Evolutionary conservation across 1,140 invertebrate species (phyloP).

Genomic region (Bombus fervidus): DNA sequence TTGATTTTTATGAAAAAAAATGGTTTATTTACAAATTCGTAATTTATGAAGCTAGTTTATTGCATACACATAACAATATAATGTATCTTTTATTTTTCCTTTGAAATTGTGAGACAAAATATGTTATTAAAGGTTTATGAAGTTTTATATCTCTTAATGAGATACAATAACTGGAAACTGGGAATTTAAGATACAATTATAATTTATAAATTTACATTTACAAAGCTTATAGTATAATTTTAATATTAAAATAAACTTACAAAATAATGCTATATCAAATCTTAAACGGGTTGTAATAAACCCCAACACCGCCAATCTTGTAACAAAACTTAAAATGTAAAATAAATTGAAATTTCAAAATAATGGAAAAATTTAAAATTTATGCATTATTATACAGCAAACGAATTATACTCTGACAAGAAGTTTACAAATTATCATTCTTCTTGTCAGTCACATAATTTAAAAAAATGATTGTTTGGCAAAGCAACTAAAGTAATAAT

Average conservation of each 20-base stretch:
- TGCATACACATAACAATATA: constrained; percentile 55
- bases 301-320: constrained; percentile 61
- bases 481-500: constrained; percentile 61
- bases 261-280: constrained; percentile 74
- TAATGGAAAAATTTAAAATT: constrained; percentile 56
- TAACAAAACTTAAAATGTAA: constrained; percentile 62
- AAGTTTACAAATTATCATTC: constrained; percentile 49
- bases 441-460: constrained; percentile 41
- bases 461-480: constrained; percentile 23
- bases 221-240: constrained; percentile 78
- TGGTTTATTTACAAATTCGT: constrained; percentile 51
- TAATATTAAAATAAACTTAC: constrained; percentile 81
- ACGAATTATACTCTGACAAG: constrained; percentile 66
- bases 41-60: constrained; percentile 40
- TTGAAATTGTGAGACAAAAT: constrained; percentile 38
- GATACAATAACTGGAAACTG: constrained; percentile 62
- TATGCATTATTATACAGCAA: constrained; percentile 49
- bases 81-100: constrained; percentile 37
- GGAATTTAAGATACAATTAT: constrained; percentile 78
- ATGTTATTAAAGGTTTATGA: constrained; percentile 1
- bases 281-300: constrained; percentile 65
- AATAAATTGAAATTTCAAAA: constrained; percentile 48
- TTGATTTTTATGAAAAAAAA: constrained; percentile 50
- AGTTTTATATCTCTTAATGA: constrained; percentile 37
- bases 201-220: constrained; percentile 82